A percentile compares a stretch with the other conserved stretches of the same genome.
phyloP scores from a whole-genome alignment of 2,888 invertebrate species.

The Drosophila histrio region DNA sequence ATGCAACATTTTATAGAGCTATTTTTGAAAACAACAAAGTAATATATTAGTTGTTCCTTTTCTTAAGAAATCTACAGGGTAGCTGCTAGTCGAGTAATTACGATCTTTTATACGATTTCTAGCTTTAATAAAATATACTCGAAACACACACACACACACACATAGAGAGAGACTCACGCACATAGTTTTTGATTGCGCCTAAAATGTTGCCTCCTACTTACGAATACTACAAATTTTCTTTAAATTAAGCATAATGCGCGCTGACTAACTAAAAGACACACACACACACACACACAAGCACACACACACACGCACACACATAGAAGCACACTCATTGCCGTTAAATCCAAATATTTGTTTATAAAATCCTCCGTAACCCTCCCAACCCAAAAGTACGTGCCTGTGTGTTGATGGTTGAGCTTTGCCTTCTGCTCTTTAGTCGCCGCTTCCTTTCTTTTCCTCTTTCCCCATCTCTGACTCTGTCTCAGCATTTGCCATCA shows the following conservation, averaged over 20 bases:
- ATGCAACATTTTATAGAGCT: no score
- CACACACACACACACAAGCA: background rate
- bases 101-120: background rate
- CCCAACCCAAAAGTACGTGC: slow-evolving; percentile 34
- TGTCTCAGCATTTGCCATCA: background rate
- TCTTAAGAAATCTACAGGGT: slow-evolving; percentile 5
- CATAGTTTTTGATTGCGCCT: slow-evolving; percentile 12
- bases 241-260: slow-evolving; percentile 54
- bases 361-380: slow-evolving; percentile 53
- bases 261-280: slow-evolving; percentile 31
- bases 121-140: slow-evolving; percentile 37
- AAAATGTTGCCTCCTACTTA: slow-evolving; percentile 41
- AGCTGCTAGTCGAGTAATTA: background rate
- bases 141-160: background rate
- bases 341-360: slow-evolving; percentile 77
- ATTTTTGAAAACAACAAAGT: no score
- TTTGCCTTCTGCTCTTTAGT: slow-evolving; percentile 31
- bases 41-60: no score
- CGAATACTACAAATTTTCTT: slow-evolving; percentile 44
- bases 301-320: background rate
- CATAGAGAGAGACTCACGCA: background rate
- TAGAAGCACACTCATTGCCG: slow-evolving; percentile 41
- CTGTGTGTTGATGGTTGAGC: slow-evolving; percentile 60
- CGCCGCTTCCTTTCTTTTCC: background rate
- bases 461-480: background rate